A percentile compares a stretch with the other conserved stretches of the same genome.
phyloP scores from a whole-genome alignment of 2,113 vertebrate species.

The Protobothrops flavoviridis region DNA sequence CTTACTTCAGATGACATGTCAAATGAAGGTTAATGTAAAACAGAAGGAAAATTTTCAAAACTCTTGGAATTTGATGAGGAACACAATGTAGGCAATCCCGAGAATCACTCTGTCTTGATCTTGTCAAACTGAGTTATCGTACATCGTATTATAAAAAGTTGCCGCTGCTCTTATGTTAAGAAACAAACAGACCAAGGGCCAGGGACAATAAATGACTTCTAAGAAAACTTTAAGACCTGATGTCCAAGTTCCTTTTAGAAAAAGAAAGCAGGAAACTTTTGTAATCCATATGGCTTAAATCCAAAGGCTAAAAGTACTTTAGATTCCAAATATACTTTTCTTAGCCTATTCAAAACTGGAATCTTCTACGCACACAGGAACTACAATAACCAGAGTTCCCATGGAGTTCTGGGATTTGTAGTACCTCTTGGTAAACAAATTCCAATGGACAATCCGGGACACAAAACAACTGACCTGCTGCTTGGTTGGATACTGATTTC shows the following conservation, averaged over 20 bases:
- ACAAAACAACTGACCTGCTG: slow-evolving; percentile 20
- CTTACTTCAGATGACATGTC: not conserved
- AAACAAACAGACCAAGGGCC: not conserved
- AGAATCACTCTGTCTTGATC: not conserved
- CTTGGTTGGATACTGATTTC: slow-evolving; percentile 36
- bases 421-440: not conserved
- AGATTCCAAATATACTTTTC: slow-evolving; percentile 6
- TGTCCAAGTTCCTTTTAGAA: not conserved
- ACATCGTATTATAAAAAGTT: not conserved
- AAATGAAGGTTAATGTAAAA: not conserved
- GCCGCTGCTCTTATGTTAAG: not conserved
- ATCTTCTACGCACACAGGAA: not conserved
- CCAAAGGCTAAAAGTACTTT: not conserved
- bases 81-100: not conserved
- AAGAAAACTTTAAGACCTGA: not conserved
- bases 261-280: not conserved
- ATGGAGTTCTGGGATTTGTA: not conserved
- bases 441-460: slow-evolving; percentile 5
- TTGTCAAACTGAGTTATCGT: not conserved
- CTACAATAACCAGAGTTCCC: not conserved
- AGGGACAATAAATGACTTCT: not conserved
- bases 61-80: not conserved
- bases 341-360: not conserved
- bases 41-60: not conserved
- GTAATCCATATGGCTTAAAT: not conserved